Evolutionary conservation across 37 sponge, comb jelly and placozoan genomes (phyloP).

Genomic region (Crambe crambe): DNA sequence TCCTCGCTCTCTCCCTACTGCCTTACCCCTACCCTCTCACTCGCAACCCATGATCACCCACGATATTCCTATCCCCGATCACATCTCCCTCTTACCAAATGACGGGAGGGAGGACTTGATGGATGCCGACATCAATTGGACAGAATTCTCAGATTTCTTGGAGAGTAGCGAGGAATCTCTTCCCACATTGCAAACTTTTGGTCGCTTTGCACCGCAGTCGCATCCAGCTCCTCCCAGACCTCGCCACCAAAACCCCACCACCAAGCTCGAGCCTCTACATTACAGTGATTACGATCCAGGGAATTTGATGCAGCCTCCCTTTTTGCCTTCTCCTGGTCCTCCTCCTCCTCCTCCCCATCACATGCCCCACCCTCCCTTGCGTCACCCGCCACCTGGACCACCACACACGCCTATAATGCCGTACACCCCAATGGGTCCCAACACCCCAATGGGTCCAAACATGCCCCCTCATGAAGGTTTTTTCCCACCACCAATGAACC

Average conservation of each 20-base stretch:
- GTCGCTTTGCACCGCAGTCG: not conserved
- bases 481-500: not conserved
- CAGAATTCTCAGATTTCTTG: not conserved
- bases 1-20: not conserved
- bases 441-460: not conserved
- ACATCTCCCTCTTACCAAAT: slow-evolving; percentile 1
- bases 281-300: not conserved
- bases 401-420: not conserved
- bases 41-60: not conserved
- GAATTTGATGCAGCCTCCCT: not conserved
- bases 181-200: not conserved
- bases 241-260: not conserved
- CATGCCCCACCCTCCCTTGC: slow-evolving; percentile 4
- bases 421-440: not conserved
- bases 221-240: not conserved
- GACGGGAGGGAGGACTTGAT: not conserved
- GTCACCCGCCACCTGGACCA: not conserved
- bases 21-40: not conserved
- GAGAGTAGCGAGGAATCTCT: not conserved
- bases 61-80: slow-evolving; percentile 4
- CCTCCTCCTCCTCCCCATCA: slow-evolving; percentile 10
- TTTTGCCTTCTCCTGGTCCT: not conserved
- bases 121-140: slow-evolving; percentile 12
- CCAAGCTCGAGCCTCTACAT: not conserved
- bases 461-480: not conserved